phyloP scores from a whole-genome alignment of 1,140 invertebrate species.

The Eufriesea mexicana region DNA sequence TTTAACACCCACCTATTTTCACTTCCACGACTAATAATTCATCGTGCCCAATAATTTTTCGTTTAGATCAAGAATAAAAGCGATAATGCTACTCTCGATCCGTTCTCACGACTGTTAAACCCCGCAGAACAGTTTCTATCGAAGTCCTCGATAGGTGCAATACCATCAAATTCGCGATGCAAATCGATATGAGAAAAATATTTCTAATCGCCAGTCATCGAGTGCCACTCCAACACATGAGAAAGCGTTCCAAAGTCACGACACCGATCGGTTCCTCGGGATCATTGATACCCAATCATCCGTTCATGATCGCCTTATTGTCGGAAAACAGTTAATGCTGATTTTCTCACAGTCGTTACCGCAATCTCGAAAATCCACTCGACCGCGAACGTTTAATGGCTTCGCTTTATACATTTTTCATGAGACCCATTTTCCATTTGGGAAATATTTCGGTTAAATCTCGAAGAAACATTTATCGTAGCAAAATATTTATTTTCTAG shows the following conservation, averaged over 20 bases:
- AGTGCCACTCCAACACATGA: conserved; percentile 65
- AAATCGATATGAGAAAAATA: conserved; percentile 59
- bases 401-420: conserved; percentile 69
- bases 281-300: conserved; percentile 81
- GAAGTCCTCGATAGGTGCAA: background rate
- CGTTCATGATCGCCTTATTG: conserved; percentile 75
- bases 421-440: conserved; percentile 37
- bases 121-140: too few species aligned
- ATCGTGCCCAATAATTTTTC: too few species aligned
- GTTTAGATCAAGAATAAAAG: background rate
- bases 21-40: too few species aligned
- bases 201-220: conserved; percentile 66
- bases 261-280: conserved; percentile 73
- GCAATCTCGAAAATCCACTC: conserved; percentile 73
- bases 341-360: conserved; percentile 76
- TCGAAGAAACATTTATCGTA: too few species aligned
- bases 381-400: conserved; percentile 76
- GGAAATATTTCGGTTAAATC: background rate
- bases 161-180: background rate
- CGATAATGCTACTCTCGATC: background rate
- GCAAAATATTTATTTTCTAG: too few species aligned
- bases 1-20: too few species aligned
- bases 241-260: conserved; percentile 51
- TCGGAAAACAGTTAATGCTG: conserved; percentile 70
- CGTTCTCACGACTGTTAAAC: background rate